These are phyloP conservation scores for Myotis daubentonii DNA, from an alignment of 2,797 vertebrate genomes.

Conservation along the genomic window DNA sequence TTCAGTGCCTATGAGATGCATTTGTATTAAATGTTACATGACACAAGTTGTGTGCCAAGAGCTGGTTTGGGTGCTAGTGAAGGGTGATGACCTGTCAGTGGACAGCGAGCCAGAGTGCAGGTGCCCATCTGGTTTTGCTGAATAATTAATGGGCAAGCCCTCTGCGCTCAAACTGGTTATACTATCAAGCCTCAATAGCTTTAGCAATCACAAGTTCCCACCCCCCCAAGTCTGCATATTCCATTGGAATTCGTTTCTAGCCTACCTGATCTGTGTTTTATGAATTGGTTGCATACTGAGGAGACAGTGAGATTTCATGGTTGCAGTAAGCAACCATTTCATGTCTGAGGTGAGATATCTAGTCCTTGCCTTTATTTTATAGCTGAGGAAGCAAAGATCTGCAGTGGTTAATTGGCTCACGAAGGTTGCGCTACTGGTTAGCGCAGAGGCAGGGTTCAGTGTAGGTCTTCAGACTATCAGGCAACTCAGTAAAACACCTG, in stretches of 20 bases:
- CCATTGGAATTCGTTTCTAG: background rate
- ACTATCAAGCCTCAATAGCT: background rate
- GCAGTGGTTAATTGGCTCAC: background rate
- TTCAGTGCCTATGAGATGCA: background rate
- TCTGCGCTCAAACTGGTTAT: background rate
- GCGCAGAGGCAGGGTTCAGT: background rate
- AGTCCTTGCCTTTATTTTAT: background rate
- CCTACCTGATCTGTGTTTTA: background rate
- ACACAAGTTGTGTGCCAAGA: background rate
- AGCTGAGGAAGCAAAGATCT: background rate
- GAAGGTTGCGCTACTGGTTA: background rate
- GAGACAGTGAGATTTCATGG: background rate
- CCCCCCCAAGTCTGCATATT: background rate
- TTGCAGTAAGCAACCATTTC: background rate
- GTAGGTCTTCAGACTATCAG: background rate
- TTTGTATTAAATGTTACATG: background rate
- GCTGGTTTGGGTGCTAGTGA: background rate
- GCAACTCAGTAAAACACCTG: background rate
- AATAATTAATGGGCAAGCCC: background rate
- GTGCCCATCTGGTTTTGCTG: background rate
- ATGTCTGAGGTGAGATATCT: background rate
- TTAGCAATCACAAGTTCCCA: background rate
- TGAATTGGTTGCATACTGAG: background rate
- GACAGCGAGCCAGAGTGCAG: rapidly evolving
- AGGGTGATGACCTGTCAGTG: background rate